A percentile compares a stretch with the other conserved stretches of the same genome.
phyloP scores from a whole-genome alignment of 2,888 invertebrate species.

The Eremobia ochroleuca region DNA sequence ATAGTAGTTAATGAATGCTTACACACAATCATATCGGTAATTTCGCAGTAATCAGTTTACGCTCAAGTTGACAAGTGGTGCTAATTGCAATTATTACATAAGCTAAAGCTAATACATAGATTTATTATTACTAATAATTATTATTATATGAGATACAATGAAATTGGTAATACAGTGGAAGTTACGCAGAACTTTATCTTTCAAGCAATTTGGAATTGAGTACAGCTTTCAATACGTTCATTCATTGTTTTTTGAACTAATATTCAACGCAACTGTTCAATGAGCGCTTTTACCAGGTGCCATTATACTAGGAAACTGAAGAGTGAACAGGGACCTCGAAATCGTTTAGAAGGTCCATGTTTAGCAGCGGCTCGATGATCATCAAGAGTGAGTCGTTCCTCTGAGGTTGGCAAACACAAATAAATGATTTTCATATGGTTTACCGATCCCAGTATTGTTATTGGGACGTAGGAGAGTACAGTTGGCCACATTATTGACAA shows the following conservation, averaged over 20 bases:
- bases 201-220: neutral
- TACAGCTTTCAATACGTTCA: slow-evolving; percentile 11
- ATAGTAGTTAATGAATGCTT: slow-evolving; percentile 34
- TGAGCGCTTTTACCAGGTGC: neutral
- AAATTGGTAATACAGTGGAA: neutral
- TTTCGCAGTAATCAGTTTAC: slow-evolving; percentile 47
- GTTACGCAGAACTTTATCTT: neutral
- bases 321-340: neutral
- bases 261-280: neutral
- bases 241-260: neutral
- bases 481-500: neutral
- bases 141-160: slow-evolving; percentile 1
- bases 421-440: neutral
- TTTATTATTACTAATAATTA: too few species aligned
- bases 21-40: slow-evolving; percentile 36
- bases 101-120: neutral
- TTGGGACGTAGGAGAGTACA: neutral
- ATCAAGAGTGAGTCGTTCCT: neutral
- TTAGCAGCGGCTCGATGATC: neutral
- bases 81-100: slow-evolving; percentile 12
- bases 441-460: neutral
- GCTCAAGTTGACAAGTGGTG: slow-evolving; percentile 38
- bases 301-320: neutral
- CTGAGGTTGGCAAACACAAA: neutral
- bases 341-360: neutral